A percentile compares a stretch with the other conserved stretches of the same genome.
Evolutionary conservation across 2,113 vertebrate species (phyloP).

Genomic region (Neogobius melanostomus): DNA sequence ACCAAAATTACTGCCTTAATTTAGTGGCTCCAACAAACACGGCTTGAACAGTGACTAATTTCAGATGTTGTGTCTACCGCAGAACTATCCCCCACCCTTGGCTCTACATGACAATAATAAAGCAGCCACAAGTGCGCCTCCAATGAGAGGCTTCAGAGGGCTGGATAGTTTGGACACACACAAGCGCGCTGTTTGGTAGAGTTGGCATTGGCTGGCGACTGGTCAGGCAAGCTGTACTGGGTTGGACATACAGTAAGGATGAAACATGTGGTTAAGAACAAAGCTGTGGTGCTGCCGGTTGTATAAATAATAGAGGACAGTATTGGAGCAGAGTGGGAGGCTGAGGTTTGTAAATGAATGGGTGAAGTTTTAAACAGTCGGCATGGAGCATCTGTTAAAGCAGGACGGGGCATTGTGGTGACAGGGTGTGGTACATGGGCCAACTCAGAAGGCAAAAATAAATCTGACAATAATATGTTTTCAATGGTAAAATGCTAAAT

Average conservation of each 20-base stretch:
- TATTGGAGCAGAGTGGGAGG: slow-evolving; percentile 24
- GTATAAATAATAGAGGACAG: slow-evolving; percentile 48
- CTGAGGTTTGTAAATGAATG: slow-evolving; percentile 57
- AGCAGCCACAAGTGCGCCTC: slow-evolving; percentile 28
- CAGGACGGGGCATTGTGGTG: slow-evolving; percentile 41
- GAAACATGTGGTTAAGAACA: slow-evolving; percentile 37
- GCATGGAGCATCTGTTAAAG: slow-evolving; percentile 44
- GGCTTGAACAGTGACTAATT: slow-evolving; percentile 34
- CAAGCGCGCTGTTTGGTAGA: slow-evolving; percentile 43
- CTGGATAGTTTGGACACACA: slow-evolving; percentile 9
- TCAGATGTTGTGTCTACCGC: slow-evolving; percentile 24
- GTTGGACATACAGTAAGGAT: slow-evolving; percentile 31
- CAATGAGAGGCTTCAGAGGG: slow-evolving; percentile 43
- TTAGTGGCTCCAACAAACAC: slow-evolving; percentile 44
- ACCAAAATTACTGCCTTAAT: slow-evolving; percentile 42
- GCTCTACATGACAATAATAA: slow-evolving; percentile 52
- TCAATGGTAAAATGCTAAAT: neutral
- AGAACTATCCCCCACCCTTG: slow-evolving; percentile 45
- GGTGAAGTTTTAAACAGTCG: slow-evolving; percentile 28
- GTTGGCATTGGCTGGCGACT: slow-evolving; percentile 46
- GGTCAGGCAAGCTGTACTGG: slow-evolving; percentile 31
- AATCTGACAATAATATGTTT: slow-evolving; percentile 29
- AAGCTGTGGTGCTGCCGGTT: neutral
- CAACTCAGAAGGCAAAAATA: slow-evolving; percentile 11
- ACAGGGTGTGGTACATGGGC: slow-evolving; percentile 46